phyloP scores from a whole-genome alignment of 1,140 invertebrate species.

The Euwallacea fornicatus region DNA sequence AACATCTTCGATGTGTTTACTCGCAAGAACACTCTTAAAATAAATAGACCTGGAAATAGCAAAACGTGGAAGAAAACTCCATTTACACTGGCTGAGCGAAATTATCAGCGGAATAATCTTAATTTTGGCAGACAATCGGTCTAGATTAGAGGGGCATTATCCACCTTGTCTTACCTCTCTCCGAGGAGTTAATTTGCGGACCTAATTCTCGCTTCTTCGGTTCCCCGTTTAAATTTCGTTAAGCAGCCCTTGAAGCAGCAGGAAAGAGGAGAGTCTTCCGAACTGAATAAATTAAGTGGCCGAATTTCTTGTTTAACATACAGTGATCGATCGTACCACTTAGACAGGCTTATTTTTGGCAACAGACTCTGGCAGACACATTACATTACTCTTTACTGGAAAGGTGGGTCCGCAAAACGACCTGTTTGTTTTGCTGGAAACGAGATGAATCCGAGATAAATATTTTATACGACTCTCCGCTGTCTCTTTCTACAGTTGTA shows the following conservation, averaged over 20 bases:
- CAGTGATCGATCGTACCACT: background rate
- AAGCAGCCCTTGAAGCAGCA: background rate
- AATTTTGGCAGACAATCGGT: conserved; percentile 38
- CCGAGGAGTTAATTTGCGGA: conserved; percentile 35
- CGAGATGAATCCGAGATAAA: conserved; percentile 47
- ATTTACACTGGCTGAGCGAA: conserved; percentile 33
- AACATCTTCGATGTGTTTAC: background rate
- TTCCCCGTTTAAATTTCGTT: conserved; percentile 35
- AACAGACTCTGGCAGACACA: conserved; percentile 12
- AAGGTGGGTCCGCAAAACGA: conserved; percentile 28
- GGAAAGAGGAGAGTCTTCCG: background rate
- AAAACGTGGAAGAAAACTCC: conserved; percentile 27
- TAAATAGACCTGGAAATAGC: conserved; percentile 6
- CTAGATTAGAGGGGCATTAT: conserved; percentile 38
- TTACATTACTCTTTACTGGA: conserved; percentile 17
- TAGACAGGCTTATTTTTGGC: conserved; percentile 24
- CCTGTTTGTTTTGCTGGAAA: conserved; percentile 43
- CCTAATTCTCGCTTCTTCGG: conserved; percentile 23
- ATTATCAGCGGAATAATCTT: conserved; percentile 38
- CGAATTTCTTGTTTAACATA: conserved; percentile 6
- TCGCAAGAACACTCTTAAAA: background rate
- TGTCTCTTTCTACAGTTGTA: conserved; percentile 29
- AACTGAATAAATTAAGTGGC: conserved; percentile 7
- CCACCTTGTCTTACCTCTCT: conserved; percentile 39
- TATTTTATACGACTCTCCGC: conserved; percentile 45